phyloP scores from a whole-genome alignment of 2,113 vertebrate species.

The Romanogobio albipinnatus region DNA sequence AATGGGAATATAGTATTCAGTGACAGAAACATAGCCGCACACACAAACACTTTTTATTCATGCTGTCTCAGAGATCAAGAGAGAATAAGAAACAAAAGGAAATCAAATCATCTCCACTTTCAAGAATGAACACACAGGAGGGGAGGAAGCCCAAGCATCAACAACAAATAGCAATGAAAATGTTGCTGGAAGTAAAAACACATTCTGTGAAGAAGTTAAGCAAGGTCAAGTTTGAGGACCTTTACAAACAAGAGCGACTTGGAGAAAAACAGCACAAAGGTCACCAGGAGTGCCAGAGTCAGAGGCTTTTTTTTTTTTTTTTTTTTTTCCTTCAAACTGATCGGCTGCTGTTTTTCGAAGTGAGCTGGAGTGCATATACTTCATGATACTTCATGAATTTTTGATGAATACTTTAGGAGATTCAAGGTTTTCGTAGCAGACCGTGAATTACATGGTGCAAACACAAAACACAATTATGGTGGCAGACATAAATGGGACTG shows the following conservation, averaged over 20 bases:
- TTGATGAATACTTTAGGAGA: constrained; percentile 18
- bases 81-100: constrained; percentile 12
- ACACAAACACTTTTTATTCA: not conserved
- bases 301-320: too few species aligned
- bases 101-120: too few species aligned
- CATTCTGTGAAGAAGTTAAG: not conserved
- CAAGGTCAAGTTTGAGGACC: not conserved
- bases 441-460: not conserved
- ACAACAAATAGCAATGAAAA: not conserved
- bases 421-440: not conserved
- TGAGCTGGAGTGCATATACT: not conserved
- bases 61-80: constrained; percentile 54
- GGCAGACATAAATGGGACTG: not conserved
- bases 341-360: not conserved
- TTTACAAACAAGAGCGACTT: not conserved
- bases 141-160: not conserved
- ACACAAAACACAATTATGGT: not conserved
- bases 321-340: too few species aligned
- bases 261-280: not conserved
- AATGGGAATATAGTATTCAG: constrained; percentile 30
- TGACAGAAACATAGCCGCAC: constrained; percentile 3
- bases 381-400: constrained; percentile 3
- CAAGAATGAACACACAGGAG: not conserved
- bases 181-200: not conserved
- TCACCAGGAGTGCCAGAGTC: not conserved